Evolutionary conservation across 2,797 vertebrate species (phyloP), one percentile per base, ranked within the genome.

Genomic region (Pelochelys cantorii): DNA sequence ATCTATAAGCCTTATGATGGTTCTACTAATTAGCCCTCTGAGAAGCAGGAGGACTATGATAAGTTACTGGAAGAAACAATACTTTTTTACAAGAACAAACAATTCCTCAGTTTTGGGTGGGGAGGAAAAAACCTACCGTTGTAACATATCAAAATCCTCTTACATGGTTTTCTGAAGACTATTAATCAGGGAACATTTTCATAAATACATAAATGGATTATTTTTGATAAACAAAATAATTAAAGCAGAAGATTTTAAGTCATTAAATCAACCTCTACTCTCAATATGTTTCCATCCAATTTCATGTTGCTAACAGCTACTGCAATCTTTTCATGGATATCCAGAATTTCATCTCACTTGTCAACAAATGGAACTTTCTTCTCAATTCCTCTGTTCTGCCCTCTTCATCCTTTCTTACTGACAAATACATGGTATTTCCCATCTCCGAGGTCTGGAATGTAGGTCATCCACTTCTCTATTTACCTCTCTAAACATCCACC

Each of bases 1-100:
- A 48, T 9, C 5, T 34, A 37, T 8, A 2, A 52, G 42, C 0
- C 7, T 54, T 18, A 7, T 0, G 1, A 1, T 4, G 37, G 4
- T 25, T n/a, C 2, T n/a, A 2, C 12, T 7, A 27, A 65, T 17
- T 62, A 65, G 79, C 34, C 20, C 9, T 71, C 11, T 1, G 53
- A 4, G 52, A 27, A 56, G 68, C 74, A 1, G 1, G 11, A 2
- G 0, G 11, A 2, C 11, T 9, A 2, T 5, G 27, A 79, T 55
- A 71, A 11, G 10, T 37, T 71, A 71, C 11, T 68, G n/a, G 31
- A 68, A 68, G n/a, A 68, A 68, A 20, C 9, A 8, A 68, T 68
- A 68, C 18, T 4, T n/a, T 68, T 71, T 71, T 34, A 34, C 65
- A 71, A 37, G 31, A 68, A 68, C 4, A 5, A 71, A 37, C 34